Evolutionary conservation across 2,888 invertebrate species (phyloP), one percentile per base, ranked within the genome.

Genomic region (Eristalinus aeneus): DNA sequence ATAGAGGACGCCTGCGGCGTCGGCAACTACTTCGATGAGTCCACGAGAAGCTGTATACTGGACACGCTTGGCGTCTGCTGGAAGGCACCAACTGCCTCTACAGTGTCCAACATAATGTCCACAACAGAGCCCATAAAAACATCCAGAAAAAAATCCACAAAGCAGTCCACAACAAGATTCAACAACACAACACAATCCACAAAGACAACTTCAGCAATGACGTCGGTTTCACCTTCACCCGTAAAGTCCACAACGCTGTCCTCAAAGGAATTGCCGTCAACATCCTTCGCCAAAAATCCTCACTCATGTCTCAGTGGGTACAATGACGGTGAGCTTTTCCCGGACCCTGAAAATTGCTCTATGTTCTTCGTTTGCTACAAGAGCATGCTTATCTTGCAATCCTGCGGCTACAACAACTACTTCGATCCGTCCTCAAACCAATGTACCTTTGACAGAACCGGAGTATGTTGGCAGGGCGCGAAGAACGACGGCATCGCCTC

Each of bases 21-120:
- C 1, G 90, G 91, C 27, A 90, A 90, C 39, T 64, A 88, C 8
- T 90, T 90, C 54, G 85, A 90, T 65, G 83, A 60, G 6, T 54
- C 65, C 12, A 73, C 84, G 0, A 77, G 82, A 1, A 58, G 64
- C 5, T 91, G 91, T 61, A 88, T 83, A 16, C 78, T 82, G 1
- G 91, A 91, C 53, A 87, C 60, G 2, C 61, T 76, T 9, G 72
- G 72, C 2, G 8, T 63, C 8, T 83, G 83, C 60, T 76, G 46
- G 16, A 54, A 75, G 27, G 20, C 60, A 1, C 34, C 65, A 64
- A 9, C 12, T n/a, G 9, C 69, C 11, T 39, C 71, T 5, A 64
- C 65, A 9, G 46, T 27, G 31, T 1, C 8, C 16, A 16, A 8
- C n/a, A 22, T 60, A 23, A 23, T 54, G 12, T 22, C 53, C 11